These are phyloP conservation scores for Argyrosomus regius DNA, from an alignment of 2,797 vertebrate species.

Conservation along the genomic window DNA sequence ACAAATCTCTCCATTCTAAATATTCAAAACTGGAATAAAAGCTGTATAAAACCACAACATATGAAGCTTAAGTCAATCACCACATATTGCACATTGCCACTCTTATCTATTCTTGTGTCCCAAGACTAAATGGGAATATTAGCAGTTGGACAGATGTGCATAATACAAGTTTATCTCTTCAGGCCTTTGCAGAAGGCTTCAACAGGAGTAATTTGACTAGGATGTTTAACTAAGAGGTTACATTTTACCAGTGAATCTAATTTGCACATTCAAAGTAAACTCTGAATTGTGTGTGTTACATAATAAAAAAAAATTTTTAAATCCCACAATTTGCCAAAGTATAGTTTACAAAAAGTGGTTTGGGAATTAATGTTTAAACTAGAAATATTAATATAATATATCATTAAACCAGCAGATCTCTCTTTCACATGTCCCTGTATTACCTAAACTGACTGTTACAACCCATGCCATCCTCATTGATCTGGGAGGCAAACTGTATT, in stretches of 20 bases:
- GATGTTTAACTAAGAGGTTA: neutral
- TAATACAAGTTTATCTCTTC: neutral
- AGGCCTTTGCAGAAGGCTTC: neutral
- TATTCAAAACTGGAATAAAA: neutral
- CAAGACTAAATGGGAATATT: neutral
- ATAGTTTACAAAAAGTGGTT: neutral
- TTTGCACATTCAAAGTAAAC: neutral
- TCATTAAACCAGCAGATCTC: conserved; percentile 18
- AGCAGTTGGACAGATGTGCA: conserved; percentile 8
- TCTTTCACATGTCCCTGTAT: conserved; percentile 1
- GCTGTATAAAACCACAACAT: neutral
- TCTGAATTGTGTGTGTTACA: neutral
- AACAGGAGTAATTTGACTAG: neutral
- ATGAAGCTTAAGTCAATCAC: neutral
- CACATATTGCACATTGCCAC: neutral
- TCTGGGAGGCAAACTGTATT: conserved; percentile 30
- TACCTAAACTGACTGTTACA: neutral
- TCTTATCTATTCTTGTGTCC: conserved; percentile 13
- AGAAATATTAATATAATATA: conserved; percentile 15
- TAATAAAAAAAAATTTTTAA: neutral
- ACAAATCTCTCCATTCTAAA: neutral
- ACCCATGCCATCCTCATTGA: conserved; percentile 31
- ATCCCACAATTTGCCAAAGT: neutral
- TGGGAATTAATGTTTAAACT: conserved; percentile 23
- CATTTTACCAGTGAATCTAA: neutral